phyloP scores from a whole-genome alignment of 2,888 invertebrate genomes.

The Ormia ochracea region DNA sequence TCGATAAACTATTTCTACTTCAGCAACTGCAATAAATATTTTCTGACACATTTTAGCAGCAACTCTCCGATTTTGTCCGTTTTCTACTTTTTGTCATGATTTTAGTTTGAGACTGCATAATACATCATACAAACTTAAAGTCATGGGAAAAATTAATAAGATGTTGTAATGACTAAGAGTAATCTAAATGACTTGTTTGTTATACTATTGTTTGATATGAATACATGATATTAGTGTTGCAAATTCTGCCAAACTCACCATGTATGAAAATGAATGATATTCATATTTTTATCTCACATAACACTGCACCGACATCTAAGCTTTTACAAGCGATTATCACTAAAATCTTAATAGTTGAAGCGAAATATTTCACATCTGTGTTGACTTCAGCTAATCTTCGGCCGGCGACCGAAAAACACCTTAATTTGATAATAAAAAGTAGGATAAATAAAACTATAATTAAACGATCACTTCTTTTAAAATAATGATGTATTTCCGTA shows the following conservation, averaged over 20 bases:
- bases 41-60: conserved; percentile 59
- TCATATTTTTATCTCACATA: no score
- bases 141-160: conserved; percentile 56
- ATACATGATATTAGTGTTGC: not conserved
- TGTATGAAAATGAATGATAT: conserved; percentile 23
- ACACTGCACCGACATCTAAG: no score
- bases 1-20: conserved; percentile 33
- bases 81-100: conserved; percentile 30
- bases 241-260: conserved; percentile 1
- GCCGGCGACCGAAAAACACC: no score
- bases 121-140: conserved; percentile 53
- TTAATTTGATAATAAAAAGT: no score
- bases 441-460: no score
- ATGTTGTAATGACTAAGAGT: conserved; percentile 30
- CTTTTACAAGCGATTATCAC: no score
- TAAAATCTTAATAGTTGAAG: no score
- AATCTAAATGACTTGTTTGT: not conserved
- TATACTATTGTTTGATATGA: not conserved
- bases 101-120: conserved; percentile 39
- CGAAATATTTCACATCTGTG: no score
- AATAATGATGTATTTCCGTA: no score
- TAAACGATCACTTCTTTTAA: no score
- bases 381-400: no score
- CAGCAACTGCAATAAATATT: conserved; percentile 56
- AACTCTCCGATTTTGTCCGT: not conserved